These are phyloP conservation scores for Poliocrania exsul DNA, from an alignment of 2,797 vertebrate genomes.

Conservation along the genomic window DNA sequence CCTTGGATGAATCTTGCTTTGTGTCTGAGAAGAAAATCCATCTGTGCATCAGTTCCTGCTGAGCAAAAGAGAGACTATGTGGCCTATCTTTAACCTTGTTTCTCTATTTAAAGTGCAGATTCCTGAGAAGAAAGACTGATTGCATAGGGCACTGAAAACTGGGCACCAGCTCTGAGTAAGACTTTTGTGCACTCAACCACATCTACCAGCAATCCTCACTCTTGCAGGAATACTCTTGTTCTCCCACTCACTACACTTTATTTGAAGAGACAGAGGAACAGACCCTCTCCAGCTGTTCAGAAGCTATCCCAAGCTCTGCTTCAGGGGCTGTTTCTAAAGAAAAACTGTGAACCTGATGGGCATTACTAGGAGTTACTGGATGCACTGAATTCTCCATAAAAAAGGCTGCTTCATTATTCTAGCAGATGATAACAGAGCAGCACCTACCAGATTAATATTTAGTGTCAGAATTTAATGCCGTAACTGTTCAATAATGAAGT, in stretches of 20 bases:
- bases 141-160: background rate
- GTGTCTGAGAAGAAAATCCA: background rate
- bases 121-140: conserved; percentile 9
- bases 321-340: background rate
- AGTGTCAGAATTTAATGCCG: conserved; percentile 56
- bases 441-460: conserved; percentile 64
- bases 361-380: background rate
- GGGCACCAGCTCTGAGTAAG: background rate
- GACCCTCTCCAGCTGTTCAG: background rate
- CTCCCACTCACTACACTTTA: background rate
- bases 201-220: background rate
- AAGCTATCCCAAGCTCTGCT: background rate
- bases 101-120: background rate
- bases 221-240: background rate
- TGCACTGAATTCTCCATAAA: background rate
- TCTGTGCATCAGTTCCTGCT: background rate
- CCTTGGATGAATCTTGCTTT: conserved; percentile 8
- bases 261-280: background rate
- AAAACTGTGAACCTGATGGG: background rate
- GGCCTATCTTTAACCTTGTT: background rate
- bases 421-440: conserved; percentile 29
- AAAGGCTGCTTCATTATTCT: conserved; percentile 31
- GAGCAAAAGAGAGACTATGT: background rate
- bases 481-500: conserved; percentile 57
- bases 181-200: background rate